phyloP scores from a whole-genome alignment of 2,888 invertebrate genomes.

The Adineta ricciae region DNA sequence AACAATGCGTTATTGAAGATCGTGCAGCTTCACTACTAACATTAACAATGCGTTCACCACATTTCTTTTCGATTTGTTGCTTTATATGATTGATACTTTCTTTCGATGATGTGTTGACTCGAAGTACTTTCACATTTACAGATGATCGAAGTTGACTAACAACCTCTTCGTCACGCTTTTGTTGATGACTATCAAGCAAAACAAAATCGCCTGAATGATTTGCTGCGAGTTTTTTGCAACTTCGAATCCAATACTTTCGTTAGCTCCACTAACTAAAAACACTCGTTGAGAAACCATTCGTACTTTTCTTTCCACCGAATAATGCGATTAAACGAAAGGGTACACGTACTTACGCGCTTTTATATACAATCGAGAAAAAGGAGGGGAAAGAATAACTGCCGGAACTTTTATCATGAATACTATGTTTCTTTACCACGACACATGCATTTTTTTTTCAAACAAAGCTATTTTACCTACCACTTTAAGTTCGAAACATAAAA shows the following conservation, averaged over 20 bases:
- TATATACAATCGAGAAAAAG: too few relatives aligned
- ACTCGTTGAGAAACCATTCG: not conserved
- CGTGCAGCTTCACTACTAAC: not conserved
- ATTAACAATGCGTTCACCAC: not conserved
- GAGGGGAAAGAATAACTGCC: too few relatives aligned
- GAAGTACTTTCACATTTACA: not conserved
- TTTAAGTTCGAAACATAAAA: too few relatives aligned
- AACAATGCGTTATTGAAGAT: not conserved
- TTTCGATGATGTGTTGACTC: not conserved
- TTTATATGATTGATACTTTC: not conserved
- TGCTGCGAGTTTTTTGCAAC: not conserved
- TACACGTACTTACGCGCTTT: too few relatives aligned
- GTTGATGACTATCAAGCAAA: not conserved
- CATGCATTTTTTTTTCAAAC: too few relatives aligned
- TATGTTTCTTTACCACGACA: too few relatives aligned
- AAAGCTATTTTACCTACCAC: too few relatives aligned
- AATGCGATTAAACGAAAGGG: too few relatives aligned
- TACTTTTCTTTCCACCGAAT: too few relatives aligned
- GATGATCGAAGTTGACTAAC: too few relatives aligned
- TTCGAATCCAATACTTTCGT: not conserved
- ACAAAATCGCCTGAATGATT: not conserved
- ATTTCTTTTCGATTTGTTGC: not conserved
- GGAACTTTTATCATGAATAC: too few relatives aligned
- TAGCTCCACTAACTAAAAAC: not conserved
- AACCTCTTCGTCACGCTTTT: too few relatives aligned